A percentile compares a stretch with the other conserved stretches of the same genome.
Conservation (phyloP, 2,113 vertebrate species). For the Aptenodytes forsteri region DNA sequence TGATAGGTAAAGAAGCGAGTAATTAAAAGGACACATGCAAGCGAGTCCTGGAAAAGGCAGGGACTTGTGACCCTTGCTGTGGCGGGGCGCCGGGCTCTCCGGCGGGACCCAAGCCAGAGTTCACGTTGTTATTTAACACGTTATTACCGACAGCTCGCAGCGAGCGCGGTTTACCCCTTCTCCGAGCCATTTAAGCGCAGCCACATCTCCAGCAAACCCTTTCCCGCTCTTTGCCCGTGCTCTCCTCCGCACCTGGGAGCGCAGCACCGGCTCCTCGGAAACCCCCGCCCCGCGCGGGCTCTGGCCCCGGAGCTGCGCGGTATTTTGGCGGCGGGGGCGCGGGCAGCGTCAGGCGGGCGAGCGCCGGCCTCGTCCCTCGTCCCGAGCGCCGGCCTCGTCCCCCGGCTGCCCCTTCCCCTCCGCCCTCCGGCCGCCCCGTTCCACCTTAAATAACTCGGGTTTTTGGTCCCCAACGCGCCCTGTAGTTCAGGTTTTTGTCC, state of each 20-base stretch:
- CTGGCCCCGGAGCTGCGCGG: neutral
- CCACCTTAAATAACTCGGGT: slow-evolving; percentile 90
- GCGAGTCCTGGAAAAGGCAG: neutral
- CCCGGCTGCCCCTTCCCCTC: neutral
- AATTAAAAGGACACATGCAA: slow-evolving; percentile 48
- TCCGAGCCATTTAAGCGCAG: neutral
- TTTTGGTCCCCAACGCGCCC: slow-evolving; percentile 98
- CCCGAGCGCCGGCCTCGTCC: neutral
- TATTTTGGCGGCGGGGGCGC: neutral
- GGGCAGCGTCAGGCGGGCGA: neutral
- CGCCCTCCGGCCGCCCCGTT: slow-evolving; percentile 68
- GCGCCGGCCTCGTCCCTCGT: neutral
- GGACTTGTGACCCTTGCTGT: neutral
- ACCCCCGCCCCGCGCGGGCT: neutral
- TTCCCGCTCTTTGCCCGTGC: neutral
- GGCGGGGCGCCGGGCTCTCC: neutral
- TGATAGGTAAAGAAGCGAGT: slow-evolving; percentile 42
- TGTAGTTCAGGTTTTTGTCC: slow-evolving; percentile 98
- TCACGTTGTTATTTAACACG: neutral
- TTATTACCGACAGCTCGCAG: neutral
- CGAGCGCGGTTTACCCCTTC: neutral
- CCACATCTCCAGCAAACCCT: neutral
- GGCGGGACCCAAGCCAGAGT: neutral
- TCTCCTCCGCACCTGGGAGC: neutral
- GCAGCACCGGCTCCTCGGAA: neutral